Evolutionary conservation across 2,797 vertebrate species (phyloP).

Genomic region (Tenualosa thibaudeaui): DNA sequence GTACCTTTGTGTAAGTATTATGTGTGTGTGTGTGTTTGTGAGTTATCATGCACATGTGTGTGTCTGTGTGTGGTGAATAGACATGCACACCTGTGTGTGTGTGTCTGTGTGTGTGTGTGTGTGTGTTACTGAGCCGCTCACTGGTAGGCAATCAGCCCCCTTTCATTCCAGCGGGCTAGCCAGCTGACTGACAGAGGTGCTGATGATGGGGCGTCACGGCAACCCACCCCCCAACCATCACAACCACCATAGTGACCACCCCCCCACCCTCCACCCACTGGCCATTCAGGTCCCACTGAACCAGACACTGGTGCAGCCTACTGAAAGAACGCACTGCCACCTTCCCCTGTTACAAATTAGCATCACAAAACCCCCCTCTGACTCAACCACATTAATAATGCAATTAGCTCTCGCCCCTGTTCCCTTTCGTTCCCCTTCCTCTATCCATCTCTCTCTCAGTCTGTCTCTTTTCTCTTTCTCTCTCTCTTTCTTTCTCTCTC

Average conservation of each 20-base stretch:
- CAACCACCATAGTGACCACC: background rate
- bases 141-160: slow-evolving; percentile 4
- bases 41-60: background rate
- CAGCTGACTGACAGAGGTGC: background rate
- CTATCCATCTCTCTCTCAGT: background rate
- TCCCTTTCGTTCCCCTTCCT: slow-evolving; percentile 16
- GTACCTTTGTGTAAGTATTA: background rate
- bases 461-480: background rate
- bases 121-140: background rate
- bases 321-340: slow-evolving; percentile 19
- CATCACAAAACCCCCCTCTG: slow-evolving; percentile 44
- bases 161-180: background rate
- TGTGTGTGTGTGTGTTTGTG: slow-evolving; percentile 10
- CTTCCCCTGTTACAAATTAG: slow-evolving; percentile 38
- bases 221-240: background rate
- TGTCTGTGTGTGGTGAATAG: background rate
- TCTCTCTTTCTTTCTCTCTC: background rate
- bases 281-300: slow-evolving; percentile 32
- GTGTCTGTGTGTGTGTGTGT: slow-evolving; percentile 17
- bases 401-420: slow-evolving; percentile 41
- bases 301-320: background rate
- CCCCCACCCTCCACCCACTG: background rate
- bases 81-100: background rate
- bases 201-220: background rate
- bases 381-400: slow-evolving; percentile 48